Base-by-base conservation (phyloP, 2,888 invertebrate genomes). In the Criorhina ranunculi region DNA sequence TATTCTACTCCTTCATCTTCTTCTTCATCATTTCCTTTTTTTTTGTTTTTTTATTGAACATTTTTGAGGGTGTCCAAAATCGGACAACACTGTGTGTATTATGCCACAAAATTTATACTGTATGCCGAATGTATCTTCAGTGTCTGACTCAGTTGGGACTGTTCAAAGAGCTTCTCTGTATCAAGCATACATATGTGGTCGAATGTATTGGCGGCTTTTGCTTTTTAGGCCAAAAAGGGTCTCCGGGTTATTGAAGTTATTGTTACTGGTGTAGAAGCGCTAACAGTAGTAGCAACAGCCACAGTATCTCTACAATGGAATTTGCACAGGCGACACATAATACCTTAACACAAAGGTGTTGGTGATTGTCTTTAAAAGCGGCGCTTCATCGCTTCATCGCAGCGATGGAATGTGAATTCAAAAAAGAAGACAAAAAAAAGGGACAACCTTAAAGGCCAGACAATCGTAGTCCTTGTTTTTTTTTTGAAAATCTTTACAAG, bases 301-400 rank as follows among this genome's bases (percentile, higher is more conserved):
- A n/a, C n/a, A 60, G 35, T 33, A 11, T 44, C 15, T 44, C 24
- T 64, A 44, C 51, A 59, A 66, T 66, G 67, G 83, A 86, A 81
- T 86, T 60, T 57, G 49, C 70, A 70, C 60, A 64, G 62, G 85
- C 75, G 85, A 75, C 69, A 85, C 62, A 76, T 80, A 75, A 75
- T 80, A 75, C 53, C 78, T 83, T 79, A n/a, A 29, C 42, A 87
- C 86, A 87, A 88, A 91, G 91, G 91, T 91, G 91, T 91, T 90
- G 91, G 89, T 90, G 91, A 91, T 91, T 91, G 91, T 90, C 91
- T 90, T 86, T 91, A 90, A 91, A 88, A 91, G 91, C 91, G 90
- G 91, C 89, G 90, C 90, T 90, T 89, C 88, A 81, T 86, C 88
- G 79, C 87, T 86, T 76, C 81, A 70, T 70, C 86, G 75, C 86